A percentile compares a stretch with the other conserved stretches of the same genome.
These are phyloP conservation scores for Malacoctenus gilli DNA, from an alignment of 2,797 vertebrate species.

Conservation along the genomic window DNA sequence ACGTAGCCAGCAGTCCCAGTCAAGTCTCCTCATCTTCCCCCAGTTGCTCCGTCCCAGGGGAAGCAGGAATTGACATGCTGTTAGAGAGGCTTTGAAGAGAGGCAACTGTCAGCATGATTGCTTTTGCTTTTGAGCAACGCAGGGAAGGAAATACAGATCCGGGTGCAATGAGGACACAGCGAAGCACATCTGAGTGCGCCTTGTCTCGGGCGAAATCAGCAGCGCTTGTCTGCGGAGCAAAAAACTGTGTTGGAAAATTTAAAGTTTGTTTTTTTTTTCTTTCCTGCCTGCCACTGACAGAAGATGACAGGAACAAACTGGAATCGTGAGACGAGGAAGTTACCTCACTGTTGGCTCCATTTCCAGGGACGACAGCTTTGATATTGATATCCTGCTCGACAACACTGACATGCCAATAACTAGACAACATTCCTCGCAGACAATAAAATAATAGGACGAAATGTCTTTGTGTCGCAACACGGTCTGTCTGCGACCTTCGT, in stretches of 20 bases:
- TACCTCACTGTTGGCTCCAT: no score
- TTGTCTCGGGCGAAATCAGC: slow-evolving; percentile 11
- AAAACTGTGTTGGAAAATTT: no score
- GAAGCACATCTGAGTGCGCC: slow-evolving; percentile 47
- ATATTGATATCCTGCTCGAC: no score
- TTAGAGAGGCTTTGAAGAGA: slow-evolving; percentile 75
- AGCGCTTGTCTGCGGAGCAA: slow-evolving; percentile 21
- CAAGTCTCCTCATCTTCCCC: slow-evolving; percentile 67
- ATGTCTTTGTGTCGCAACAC: slow-evolving; percentile 1
- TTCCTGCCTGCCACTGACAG: no score
- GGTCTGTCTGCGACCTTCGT: slow-evolving; percentile 14
- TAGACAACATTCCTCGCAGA: not conserved
- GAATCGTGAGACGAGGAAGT: no score
- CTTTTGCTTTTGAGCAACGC: slow-evolving; percentile 53
- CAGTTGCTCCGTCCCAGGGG: slow-evolving; percentile 64
- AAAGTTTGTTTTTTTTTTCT: no score
- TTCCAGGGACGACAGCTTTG: no score
- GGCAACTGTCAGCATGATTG: slow-evolving; percentile 70
- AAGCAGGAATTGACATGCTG: slow-evolving; percentile 65
- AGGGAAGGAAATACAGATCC: slow-evolving; percentile 53
- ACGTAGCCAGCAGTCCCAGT: slow-evolving; percentile 63
- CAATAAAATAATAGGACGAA: not conserved
- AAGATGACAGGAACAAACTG: no score
- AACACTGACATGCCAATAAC: no score
- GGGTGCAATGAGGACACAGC: slow-evolving; percentile 55